phyloP scores from a whole-genome alignment of 2,113 vertebrate genomes.

The Dicrurus megarhynchus region DNA sequence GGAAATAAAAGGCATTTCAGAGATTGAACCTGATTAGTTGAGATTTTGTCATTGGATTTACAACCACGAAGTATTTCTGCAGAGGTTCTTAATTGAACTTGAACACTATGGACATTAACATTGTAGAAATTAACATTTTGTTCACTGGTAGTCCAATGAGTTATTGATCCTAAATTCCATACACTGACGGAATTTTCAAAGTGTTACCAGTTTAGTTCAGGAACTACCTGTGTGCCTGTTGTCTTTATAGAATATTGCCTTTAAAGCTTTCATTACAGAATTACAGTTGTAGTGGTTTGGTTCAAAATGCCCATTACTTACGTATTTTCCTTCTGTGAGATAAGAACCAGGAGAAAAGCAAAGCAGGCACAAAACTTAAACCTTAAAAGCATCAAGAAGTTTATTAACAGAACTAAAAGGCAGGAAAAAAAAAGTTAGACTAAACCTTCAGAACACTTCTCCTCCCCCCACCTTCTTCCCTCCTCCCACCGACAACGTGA shows the following conservation, averaged over 20 bases:
- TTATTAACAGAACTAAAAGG: no score
- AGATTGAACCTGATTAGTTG: not conserved
- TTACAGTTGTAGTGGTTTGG: no score
- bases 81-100: not conserved
- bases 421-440: no score
- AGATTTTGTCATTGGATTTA: not conserved
- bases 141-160: not conserved
- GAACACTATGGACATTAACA: not conserved
- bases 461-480: no score
- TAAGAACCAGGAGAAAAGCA: no score
- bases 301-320: no score
- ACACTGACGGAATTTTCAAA: not conserved
- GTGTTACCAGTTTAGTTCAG: not conserved
- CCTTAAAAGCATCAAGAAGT: no score
- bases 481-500: no score
- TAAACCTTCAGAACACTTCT: no score
- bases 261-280: not conserved
- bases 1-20: not conserved
- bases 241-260: not conserved
- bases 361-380: no score
- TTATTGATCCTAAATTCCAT: not conserved
- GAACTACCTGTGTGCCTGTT: not conserved
- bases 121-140: not conserved
- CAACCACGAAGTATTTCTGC: not conserved
- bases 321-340: no score